phyloP scores from a whole-genome alignment of 2,113 vertebrate species.

The Rynchops niger region DNA sequence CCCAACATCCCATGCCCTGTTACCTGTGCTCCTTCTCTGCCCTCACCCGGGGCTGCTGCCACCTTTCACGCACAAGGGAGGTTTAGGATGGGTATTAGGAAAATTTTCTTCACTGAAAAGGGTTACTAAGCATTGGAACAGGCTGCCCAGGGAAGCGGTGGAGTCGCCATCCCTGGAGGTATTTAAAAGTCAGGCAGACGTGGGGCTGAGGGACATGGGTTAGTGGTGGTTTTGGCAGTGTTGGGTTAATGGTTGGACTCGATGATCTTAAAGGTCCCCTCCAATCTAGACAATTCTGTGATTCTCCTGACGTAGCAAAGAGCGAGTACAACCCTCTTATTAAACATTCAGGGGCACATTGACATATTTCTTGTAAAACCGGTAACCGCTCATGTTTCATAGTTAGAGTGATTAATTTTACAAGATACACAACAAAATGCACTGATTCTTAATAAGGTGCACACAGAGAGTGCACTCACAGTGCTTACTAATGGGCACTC shows the following conservation, averaged over 20 bases:
- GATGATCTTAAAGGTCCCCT: neutral
- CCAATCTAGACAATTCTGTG: neutral
- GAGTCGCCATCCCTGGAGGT: neutral
- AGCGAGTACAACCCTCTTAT: neutral
- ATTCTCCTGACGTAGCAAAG: neutral
- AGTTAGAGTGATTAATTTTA: slow-evolving; percentile 37
- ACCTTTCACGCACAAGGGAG: neutral
- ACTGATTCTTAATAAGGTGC: neutral
- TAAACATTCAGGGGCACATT: neutral
- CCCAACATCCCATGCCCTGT: neutral
- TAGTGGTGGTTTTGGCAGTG: neutral
- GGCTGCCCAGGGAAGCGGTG: neutral
- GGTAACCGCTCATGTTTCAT: neutral
- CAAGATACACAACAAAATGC: slow-evolving; percentile 12
- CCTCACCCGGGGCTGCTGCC: neutral
- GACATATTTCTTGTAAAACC: slow-evolving; percentile 13
- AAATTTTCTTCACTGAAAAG: neutral
- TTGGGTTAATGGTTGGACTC: neutral
- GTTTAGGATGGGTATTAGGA: neutral
- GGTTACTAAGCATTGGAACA: neutral
- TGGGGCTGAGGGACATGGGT: neutral
- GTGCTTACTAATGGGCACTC: slow-evolving; percentile 6
- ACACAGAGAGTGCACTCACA: neutral
- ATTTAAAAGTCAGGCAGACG: neutral
- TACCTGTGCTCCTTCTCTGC: neutral